Conservation (phyloP, 1,140 invertebrate genomes). For the Cyclargus thomasi region DNA sequence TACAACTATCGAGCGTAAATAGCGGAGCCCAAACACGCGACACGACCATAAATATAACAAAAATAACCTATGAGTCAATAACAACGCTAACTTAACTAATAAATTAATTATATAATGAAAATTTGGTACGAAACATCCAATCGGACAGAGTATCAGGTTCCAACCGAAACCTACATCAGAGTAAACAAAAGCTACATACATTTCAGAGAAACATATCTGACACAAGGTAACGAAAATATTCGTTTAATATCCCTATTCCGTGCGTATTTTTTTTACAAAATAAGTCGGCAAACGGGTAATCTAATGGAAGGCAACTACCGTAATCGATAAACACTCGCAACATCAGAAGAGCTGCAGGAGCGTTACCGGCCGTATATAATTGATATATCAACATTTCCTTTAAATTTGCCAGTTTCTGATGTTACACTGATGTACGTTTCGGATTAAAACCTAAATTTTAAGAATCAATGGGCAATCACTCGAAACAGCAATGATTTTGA, state of each 20-base stretch:
- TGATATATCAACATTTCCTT: no score
- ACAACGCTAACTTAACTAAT: slow-evolving; percentile 32
- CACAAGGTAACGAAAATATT: no score
- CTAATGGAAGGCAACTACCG: no score
- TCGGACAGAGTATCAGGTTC: slow-evolving; percentile 37
- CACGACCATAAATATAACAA: slow-evolving; percentile 22
- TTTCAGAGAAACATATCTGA: no score
- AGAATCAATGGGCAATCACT: not conserved
- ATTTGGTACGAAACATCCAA: slow-evolving; percentile 60
- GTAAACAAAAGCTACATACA: no score
- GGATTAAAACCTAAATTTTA: not conserved
- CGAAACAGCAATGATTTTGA: not conserved
- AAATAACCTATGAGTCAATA: slow-evolving; percentile 31
- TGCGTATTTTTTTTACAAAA: no score
- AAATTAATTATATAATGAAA: slow-evolving; percentile 36
- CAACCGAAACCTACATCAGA: not conserved
- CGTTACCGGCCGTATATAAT: no score
- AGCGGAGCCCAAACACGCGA: not conserved
- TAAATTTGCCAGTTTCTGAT: not conserved
- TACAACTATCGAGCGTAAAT: not conserved
- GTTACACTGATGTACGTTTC: not conserved
- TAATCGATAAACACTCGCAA: no score
- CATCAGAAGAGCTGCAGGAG: no score
- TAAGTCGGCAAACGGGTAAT: no score
- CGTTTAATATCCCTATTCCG: no score